phyloP scores from a whole-genome alignment of 1,140 invertebrate genomes.

The Drosophila ohnishii region DNA sequence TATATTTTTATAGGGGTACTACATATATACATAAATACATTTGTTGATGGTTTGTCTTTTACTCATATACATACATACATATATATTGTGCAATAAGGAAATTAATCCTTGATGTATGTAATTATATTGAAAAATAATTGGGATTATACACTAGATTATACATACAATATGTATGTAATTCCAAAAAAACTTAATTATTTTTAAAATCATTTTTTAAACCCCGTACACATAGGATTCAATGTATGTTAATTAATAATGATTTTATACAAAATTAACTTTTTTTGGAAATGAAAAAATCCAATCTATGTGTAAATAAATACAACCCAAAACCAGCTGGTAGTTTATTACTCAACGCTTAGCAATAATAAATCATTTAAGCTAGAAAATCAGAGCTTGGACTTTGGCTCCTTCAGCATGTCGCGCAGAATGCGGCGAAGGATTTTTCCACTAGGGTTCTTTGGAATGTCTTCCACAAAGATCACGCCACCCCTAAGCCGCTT shows the following conservation, averaged over 20 bases:
- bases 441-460: constrained; percentile 88
- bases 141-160: too few relatives aligned
- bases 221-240: too few relatives aligned
- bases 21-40: constrained; percentile 9
- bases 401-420: constrained; percentile 76
- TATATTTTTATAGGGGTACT: neutral
- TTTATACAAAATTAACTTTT: neutral
- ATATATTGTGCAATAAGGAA: too few relatives aligned
- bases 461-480: constrained; percentile 87
- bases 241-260: neutral
- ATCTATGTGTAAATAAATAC: neutral
- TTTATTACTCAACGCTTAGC: constrained; percentile 71
- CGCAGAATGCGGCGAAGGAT: constrained; percentile 86
- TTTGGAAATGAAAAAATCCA: neutral
- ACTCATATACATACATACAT: too few relatives aligned
- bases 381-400: constrained; percentile 61
- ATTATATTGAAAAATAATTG: too few relatives aligned
- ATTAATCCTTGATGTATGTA: too few relatives aligned
- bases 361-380: constrained; percentile 54
- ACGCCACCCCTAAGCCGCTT: constrained; percentile 87
- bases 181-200: neutral
- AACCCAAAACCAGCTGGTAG: constrained; percentile 52
- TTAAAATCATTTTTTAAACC: neutral
- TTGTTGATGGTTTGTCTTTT: too few relatives aligned
- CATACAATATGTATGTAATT: too few relatives aligned